A percentile compares a stretch with the other conserved stretches of the same genome.
These are phyloP conservation scores for Baronia brevicornis DNA, from an alignment of 2,888 invertebrate species.

Conservation along the genomic window DNA sequence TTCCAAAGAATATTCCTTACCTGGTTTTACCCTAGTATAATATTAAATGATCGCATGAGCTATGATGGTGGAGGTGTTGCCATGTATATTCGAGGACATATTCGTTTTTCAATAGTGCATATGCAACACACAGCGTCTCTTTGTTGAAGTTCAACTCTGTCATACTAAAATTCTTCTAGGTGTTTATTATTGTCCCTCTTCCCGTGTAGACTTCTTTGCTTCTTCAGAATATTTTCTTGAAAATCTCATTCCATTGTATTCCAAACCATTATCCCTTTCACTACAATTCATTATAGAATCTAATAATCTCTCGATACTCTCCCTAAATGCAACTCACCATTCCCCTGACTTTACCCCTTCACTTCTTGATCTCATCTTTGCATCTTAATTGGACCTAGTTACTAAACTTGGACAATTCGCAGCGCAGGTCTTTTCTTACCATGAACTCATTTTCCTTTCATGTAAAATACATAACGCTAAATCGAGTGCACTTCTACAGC, in stretches of 20 bases:
- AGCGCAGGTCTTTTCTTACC: background rate
- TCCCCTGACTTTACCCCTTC: no score
- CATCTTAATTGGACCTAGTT: background rate
- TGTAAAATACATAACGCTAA: background rate
- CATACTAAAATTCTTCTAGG: constrained; percentile 6
- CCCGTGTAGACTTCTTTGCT: constrained; percentile 5
- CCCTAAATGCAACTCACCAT: background rate
- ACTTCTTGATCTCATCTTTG: background rate
- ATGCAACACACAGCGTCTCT: constrained; percentile 9
- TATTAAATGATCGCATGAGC: constrained; percentile 9
- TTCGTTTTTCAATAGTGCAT: constrained; percentile 6
- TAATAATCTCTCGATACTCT: constrained; percentile 7
- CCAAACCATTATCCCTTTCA: constrained; percentile 4
- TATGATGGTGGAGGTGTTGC: constrained; percentile 12
- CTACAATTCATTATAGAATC: constrained; percentile 8
- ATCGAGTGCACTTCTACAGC: background rate
- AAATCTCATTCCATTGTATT: constrained; percentile 1
- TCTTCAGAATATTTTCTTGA: constrained; percentile 5
- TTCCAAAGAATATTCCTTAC: no score
- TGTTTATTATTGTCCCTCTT: constrained; percentile 6
- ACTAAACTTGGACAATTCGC: background rate
- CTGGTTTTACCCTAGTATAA: no score
- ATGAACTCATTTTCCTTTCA: background rate
- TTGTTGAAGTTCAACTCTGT: constrained; percentile 7
- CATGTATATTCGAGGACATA: constrained; percentile 10